phyloP scores from a whole-genome alignment of 2,888 invertebrate genomes.

The Euspilapteryx auroguttella region DNA sequence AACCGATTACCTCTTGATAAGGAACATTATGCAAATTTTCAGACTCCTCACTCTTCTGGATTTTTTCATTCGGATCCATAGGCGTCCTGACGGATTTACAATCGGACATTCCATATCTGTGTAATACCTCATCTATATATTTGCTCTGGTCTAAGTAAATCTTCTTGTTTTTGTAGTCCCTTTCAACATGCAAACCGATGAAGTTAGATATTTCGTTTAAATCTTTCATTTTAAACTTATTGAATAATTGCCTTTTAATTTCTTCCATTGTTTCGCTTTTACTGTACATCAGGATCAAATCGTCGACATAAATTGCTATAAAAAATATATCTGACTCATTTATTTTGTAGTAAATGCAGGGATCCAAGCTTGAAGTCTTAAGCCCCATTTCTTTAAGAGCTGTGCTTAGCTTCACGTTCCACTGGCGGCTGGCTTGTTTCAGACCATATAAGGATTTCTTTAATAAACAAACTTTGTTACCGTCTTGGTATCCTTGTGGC shows the following conservation, averaged over 20 bases:
- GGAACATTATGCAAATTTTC: constrained; percentile 5
- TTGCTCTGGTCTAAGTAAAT: constrained; percentile 5
- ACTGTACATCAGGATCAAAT: constrained; percentile 5
- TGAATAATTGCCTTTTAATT: constrained; percentile 4
- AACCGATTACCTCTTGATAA: constrained; percentile 5
- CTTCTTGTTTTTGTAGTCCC: background rate
- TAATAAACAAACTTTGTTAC: constrained; percentile 7
- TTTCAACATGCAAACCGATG: constrained; percentile 5
- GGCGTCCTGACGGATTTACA: constrained; percentile 3
- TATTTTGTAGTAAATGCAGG: constrained; percentile 5
- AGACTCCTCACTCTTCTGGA: constrained; percentile 5
- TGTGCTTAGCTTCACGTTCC: constrained; percentile 6
- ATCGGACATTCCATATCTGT: constrained; percentile 4
- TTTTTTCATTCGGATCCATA: constrained; percentile 3
- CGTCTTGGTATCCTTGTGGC: constrained; percentile 3
- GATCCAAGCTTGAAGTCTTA: constrained; percentile 4
- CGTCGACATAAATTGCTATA: constrained; percentile 7
- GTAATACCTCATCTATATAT: constrained; percentile 6
- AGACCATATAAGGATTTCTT: too few relatives aligned
- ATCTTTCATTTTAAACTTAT: constrained; percentile 7
- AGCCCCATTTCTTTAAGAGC: constrained; percentile 5
- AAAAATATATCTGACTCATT: constrained; percentile 5
- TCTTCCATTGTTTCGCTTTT: constrained; percentile 1
- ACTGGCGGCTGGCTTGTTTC: constrained; percentile 7
- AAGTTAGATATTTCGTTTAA: constrained; percentile 2